Conservation (phyloP, 2,113 vertebrate species). For the Athene noctua region DNA sequence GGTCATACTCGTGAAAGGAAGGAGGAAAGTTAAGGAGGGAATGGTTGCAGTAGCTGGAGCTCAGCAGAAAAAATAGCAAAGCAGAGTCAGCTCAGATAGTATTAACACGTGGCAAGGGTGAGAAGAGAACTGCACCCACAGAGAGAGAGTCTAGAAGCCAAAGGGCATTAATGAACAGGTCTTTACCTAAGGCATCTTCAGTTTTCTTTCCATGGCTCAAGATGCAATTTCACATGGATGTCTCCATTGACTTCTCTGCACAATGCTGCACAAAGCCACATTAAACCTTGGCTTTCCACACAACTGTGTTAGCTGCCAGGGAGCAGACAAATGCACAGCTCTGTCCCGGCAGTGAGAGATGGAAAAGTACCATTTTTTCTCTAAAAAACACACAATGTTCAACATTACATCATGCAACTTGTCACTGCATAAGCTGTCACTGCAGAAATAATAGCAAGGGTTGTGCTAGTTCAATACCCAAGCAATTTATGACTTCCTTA, state of each 20-base stretch:
- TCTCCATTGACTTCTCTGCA: neutral
- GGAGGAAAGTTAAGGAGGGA: neutral
- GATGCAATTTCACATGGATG: neutral
- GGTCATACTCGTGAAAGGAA: neutral
- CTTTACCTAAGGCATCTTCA: neutral
- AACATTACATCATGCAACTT: neutral
- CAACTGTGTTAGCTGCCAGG: neutral
- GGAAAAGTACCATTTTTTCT: neutral
- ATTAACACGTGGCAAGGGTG: neutral
- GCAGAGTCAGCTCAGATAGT: neutral
- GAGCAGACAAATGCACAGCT: neutral
- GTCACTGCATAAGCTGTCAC: neutral
- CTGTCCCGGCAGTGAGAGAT: neutral
- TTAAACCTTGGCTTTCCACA: neutral
- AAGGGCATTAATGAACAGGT: neutral
- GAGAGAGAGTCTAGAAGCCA: neutral
- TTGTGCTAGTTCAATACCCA: neutral
- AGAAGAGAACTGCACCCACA: neutral
- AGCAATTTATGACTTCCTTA: conserved; percentile 4
- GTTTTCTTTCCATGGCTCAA: neutral
- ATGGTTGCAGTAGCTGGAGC: neutral
- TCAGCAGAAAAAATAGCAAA: neutral
- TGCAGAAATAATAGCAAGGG: conserved; percentile 8
- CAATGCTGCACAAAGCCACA: neutral
- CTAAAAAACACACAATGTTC: neutral